Conservation (phyloP, 1,140 invertebrate genomes). For the Drosophila tsacasi region DNA sequence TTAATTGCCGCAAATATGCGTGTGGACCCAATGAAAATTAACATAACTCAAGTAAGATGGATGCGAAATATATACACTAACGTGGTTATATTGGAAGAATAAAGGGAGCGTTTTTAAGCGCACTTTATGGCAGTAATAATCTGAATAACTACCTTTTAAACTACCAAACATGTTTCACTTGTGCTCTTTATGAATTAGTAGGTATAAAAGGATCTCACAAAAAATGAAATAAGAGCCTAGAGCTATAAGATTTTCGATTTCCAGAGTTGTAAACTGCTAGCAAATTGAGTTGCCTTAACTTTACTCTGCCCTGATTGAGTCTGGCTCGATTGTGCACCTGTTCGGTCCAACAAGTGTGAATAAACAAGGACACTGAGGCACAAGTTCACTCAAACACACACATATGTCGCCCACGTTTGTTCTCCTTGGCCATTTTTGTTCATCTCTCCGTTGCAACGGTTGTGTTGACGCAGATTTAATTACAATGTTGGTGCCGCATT, state of each 20-base stretch:
- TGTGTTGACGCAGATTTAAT: constrained; percentile 80
- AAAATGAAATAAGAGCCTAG: neutral
- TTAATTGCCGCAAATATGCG: constrained; percentile 71
- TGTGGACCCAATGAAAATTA: constrained; percentile 44
- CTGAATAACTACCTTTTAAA: neutral
- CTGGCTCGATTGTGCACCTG: constrained; percentile 14
- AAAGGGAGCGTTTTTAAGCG: neutral
- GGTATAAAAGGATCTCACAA: neutral
- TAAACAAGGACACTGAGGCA: constrained; percentile 21
- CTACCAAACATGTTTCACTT: neutral
- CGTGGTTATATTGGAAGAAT: neutral
- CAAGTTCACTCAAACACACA: neutral
- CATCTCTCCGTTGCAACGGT: constrained; percentile 29
- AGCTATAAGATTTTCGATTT: neutral
- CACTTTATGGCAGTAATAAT: neutral
- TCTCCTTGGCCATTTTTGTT: constrained; percentile 18
- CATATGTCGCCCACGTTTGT: constrained; percentile 25
- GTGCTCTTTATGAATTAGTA: neutral
- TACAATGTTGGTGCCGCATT: constrained; percentile 75
- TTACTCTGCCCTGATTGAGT: constrained; percentile 5
- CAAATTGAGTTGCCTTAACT: constrained; percentile 1
- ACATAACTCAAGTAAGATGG: constrained; percentile 47
- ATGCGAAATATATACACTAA: constrained; percentile 10
- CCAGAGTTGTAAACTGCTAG: neutral
- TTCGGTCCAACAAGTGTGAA: constrained; percentile 41